Evolutionary conservation across 2,888 invertebrate genomes (phyloP).

Genomic region (Sminthurinus aureus): DNA sequence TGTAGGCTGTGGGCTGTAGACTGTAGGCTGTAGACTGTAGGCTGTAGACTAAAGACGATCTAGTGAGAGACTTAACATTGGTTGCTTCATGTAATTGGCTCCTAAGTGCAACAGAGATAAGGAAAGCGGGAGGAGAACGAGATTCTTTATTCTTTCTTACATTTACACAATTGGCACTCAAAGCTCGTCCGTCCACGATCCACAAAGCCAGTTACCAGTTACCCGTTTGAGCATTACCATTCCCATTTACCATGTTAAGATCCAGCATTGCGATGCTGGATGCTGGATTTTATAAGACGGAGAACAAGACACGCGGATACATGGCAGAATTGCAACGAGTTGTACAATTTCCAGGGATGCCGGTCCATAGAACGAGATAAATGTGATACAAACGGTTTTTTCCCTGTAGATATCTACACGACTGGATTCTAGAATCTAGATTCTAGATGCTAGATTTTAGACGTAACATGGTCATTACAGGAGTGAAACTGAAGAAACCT

Average conservation of each 20-base stretch:
- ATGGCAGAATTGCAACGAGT: too few species aligned
- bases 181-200: neutral
- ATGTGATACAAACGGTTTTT: neutral
- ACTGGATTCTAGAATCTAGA: too few species aligned
- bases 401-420: neutral
- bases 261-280: neutral
- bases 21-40: neutral
- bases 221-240: neutral
- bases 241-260: neutral
- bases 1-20: conserved; percentile 1
- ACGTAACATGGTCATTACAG: conserved; percentile 39
- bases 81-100: conserved; percentile 57
- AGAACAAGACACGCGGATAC: neutral
- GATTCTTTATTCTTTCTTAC: conserved; percentile 31
- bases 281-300: neutral
- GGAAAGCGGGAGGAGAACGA: conserved; percentile 47
- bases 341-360: too few species aligned
- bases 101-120: conserved; percentile 59
- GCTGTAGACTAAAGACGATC: neutral
- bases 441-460: too few species aligned
- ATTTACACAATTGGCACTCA: conserved; percentile 6
- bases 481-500: conserved; percentile 33
- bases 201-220: neutral
- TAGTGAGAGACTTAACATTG: neutral
- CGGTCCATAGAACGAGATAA: neutral